phyloP scores from a whole-genome alignment of 2,113 vertebrate genomes.

The Pollachius pollachius region DNA sequence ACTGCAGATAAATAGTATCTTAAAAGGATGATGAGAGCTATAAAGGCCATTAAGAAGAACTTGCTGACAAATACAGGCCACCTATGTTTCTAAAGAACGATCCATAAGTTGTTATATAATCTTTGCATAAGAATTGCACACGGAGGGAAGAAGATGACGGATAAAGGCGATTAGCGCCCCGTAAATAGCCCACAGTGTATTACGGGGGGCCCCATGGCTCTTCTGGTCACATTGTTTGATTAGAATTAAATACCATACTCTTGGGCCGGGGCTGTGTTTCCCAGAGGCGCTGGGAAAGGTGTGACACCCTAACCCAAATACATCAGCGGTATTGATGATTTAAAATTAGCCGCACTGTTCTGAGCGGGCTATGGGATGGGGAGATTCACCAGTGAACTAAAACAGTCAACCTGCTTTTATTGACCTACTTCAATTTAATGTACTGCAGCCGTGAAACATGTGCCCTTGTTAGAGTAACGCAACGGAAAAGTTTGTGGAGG shows the following conservation, averaged over 20 bases:
- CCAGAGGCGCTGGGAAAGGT: slow-evolving; percentile 33
- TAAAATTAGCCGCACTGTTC: slow-evolving; percentile 64
- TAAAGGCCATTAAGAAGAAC: too few species aligned
- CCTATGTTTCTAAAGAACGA: too few species aligned
- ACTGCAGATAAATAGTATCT: too few species aligned
- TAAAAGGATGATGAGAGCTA: too few species aligned
- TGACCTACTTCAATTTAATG: slow-evolving; percentile 61
- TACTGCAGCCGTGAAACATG: slow-evolving; percentile 35
- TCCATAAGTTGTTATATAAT: too few species aligned
- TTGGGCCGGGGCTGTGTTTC: not conserved
- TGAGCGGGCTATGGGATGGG: slow-evolving; percentile 38
- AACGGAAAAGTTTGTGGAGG: slow-evolving; percentile 9
- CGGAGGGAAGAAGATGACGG: too few species aligned
- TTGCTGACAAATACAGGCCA: too few species aligned
- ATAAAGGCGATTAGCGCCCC: too few species aligned
- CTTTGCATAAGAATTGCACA: too few species aligned
- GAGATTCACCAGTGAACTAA: slow-evolving; percentile 56
- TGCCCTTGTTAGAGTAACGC: slow-evolving; percentile 34
- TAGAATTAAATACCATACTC: not conserved
- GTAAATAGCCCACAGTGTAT: too few species aligned
- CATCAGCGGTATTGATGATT: slow-evolving; percentile 61
- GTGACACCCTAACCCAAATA: slow-evolving; percentile 65
- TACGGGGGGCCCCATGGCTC: too few species aligned
- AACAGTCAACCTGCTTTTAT: slow-evolving; percentile 67
- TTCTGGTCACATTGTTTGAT: not conserved